These are phyloP conservation scores for Rhinolophus sinicus DNA, from an alignment of 2,113 vertebrate genomes.

Conservation along the genomic window DNA sequence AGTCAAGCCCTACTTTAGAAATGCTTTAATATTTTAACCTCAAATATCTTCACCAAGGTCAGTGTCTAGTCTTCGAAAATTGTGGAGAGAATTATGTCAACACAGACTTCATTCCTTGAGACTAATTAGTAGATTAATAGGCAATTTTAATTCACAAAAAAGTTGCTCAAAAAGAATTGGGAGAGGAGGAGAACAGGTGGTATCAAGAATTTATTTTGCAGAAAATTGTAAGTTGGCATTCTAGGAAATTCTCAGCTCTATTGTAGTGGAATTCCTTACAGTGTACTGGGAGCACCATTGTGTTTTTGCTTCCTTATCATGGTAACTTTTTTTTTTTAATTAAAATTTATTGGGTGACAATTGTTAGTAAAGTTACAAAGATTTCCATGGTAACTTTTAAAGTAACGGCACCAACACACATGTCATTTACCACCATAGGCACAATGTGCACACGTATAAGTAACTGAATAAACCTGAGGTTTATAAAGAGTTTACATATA, in stretches of 20 bases:
- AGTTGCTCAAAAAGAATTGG: neutral
- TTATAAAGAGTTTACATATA: neutral
- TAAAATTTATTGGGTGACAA: too few species aligned
- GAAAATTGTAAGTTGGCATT: neutral
- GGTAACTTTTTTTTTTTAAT: neutral
- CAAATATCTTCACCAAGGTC: neutral
- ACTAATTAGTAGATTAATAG: neutral
- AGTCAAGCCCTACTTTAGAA: neutral
- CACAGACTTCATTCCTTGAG: neutral
- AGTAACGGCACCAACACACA: neutral
- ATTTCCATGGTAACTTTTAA: neutral
- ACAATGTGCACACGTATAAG: neutral
- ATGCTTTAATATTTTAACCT: neutral
- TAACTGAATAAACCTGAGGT: neutral
- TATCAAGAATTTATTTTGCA: neutral
- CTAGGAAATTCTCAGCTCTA: neutral
- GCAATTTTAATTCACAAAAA: neutral
- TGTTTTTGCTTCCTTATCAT: neutral
- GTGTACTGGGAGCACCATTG: neutral
- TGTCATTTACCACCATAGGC: neutral
- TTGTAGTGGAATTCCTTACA: neutral
- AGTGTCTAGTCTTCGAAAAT: neutral
- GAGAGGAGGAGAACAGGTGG: neutral
- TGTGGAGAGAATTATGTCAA: neutral
- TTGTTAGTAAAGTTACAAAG: too few species aligned